phyloP scores from a whole-genome alignment of 2,113 vertebrate species.

The Odobenus rosmarus region DNA sequence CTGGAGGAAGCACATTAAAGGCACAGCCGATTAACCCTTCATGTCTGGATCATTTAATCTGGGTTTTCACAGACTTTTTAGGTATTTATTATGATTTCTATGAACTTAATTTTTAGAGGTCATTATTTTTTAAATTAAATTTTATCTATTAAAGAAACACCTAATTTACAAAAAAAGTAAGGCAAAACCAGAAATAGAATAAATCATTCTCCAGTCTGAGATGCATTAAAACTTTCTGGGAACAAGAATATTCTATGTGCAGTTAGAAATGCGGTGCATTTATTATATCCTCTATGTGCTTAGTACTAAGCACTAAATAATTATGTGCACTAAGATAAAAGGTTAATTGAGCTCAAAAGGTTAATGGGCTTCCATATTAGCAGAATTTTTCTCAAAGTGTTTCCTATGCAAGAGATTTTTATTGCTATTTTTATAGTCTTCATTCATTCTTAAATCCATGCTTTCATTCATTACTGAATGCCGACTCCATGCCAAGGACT shows the following conservation, averaged over 20 bases:
- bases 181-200: not conserved
- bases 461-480: not conserved
- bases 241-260: not conserved
- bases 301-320: conserved; percentile 27
- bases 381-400: not conserved
- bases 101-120: conserved; percentile 31
- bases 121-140: conserved; percentile 14
- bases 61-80: conserved; percentile 43
- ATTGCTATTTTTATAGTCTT: conserved; percentile 43
- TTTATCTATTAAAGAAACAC: not conserved
- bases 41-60: conserved; percentile 1
- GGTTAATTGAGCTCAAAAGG: conserved; percentile 58
- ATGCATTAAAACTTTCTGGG: not conserved
- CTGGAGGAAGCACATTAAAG: conserved; percentile 77
- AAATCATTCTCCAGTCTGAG: not conserved
- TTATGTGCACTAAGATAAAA: conserved; percentile 52
- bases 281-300: not conserved
- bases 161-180: conserved; percentile 33
- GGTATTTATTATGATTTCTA: conserved; percentile 20
- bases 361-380: conserved; percentile 48
- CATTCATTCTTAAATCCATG: not conserved
- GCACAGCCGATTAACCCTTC: conserved; percentile 61
- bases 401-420: conserved; percentile 6
- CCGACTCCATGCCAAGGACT: not conserved
- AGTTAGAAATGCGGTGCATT: not conserved